Percentiles rank a stretch among this genome's conserved stretches.
Evolutionary conservation across 2,113 vertebrate species (phyloP).

Genomic region (Engraulis encrasicolus): DNA sequence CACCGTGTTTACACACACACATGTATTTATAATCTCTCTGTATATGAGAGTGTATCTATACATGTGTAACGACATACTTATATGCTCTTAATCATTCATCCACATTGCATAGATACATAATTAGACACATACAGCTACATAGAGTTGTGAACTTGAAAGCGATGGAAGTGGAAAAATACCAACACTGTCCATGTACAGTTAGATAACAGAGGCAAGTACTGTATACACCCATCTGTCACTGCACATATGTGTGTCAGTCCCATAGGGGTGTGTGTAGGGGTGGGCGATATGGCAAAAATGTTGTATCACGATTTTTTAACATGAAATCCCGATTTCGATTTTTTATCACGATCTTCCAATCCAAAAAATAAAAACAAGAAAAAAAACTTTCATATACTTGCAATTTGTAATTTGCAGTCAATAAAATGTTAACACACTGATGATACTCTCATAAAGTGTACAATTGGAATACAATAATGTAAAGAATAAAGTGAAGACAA

Average conservation of each 20-base stretch:
- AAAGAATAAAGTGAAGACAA: too few species aligned
- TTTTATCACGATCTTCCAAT: too few species aligned
- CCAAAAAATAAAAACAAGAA: too few species aligned
- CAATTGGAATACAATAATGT: too few species aligned
- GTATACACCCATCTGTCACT: not conserved
- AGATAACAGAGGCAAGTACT: constrained; percentile 28
- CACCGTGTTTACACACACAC: not conserved
- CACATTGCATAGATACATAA: not conserved
- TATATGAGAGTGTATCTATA: too few species aligned
- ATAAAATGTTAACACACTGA: not conserved
- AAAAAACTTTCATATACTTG: too few species aligned
- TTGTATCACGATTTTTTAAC: too few species aligned
- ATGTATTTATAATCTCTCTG: not conserved
- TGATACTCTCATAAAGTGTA: too few species aligned
- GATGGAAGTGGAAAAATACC: constrained; percentile 48
- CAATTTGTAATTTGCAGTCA: not conserved
- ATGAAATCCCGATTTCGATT: too few species aligned
- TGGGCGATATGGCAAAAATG: too few species aligned
- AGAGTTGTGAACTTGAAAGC: not conserved
- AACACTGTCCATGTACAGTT: not conserved
- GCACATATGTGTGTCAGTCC: not conserved
- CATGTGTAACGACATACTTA: too few species aligned
- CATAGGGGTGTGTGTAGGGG: not conserved
- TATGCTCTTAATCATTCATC: too few species aligned
- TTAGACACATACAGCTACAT: not conserved